Evolutionary conservation across 2,888 invertebrate species (phyloP).

Genomic region (Scaptomyza polygonia): DNA sequence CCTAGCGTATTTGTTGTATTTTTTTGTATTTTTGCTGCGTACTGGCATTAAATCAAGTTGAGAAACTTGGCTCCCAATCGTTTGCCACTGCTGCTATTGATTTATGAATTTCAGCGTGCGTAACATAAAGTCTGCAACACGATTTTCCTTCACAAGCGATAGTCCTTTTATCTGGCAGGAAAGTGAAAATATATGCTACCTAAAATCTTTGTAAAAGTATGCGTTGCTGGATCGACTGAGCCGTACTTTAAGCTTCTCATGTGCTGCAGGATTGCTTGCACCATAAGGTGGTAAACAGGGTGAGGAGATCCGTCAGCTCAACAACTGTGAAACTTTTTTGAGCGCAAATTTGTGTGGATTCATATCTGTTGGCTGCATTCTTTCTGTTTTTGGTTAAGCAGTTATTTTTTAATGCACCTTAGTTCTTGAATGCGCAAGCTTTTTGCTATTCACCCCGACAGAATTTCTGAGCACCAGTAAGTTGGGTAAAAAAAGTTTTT

Average conservation of each 20-base stretch:
- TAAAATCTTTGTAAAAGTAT: slow-evolving; percentile 42
- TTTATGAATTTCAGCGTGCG: slow-evolving; percentile 62
- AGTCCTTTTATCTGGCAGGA: slow-evolving; percentile 14
- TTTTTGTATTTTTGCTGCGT: slow-evolving; percentile 22
- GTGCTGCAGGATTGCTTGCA: slow-evolving; percentile 36
- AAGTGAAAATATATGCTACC: slow-evolving; percentile 49
- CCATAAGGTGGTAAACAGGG: neutral
- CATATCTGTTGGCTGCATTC: slow-evolving; percentile 43
- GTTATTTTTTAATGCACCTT: slow-evolving; percentile 22
- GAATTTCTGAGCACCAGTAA: slow-evolving; percentile 5
- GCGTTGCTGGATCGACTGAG: slow-evolving; percentile 37
- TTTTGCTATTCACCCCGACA: slow-evolving; percentile 21
- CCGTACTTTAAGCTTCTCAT: slow-evolving; percentile 44
- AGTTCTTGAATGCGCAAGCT: slow-evolving; percentile 40
- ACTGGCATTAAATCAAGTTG: slow-evolving; percentile 71
- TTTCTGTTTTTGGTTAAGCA: slow-evolving; percentile 25
- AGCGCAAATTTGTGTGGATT: slow-evolving; percentile 66
- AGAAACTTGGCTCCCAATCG: slow-evolving; percentile 63
- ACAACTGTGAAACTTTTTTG: slow-evolving; percentile 57
- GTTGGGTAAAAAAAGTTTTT: slow-evolving; percentile 23
- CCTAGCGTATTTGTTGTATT: slow-evolving; percentile 35
- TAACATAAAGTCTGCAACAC: slow-evolving; percentile 42
- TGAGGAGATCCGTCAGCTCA: slow-evolving; percentile 14
- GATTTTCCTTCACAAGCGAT: neutral
- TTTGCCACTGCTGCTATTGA: slow-evolving; percentile 62